A percentile compares a stretch with the other conserved stretches of the same genome.
phyloP scores from a whole-genome alignment of 1,140 invertebrate genomes.

The Drosophila pallidifrons region DNA sequence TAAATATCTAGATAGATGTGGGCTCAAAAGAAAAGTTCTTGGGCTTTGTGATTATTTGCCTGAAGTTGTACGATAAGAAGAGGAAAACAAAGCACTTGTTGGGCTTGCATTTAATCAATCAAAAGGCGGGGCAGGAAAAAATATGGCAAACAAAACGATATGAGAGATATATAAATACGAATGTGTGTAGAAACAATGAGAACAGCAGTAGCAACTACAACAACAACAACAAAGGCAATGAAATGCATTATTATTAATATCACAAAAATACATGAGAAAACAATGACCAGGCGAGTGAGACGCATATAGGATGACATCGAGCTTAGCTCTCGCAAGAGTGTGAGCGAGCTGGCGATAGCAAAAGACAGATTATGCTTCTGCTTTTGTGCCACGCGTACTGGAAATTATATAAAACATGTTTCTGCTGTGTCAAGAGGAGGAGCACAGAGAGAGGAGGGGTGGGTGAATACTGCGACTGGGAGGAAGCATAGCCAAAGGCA shows the following conservation, averaged over 20 bases:
- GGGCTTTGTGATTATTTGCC: neutral
- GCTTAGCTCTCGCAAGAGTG: conserved; percentile 23
- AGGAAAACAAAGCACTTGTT: conserved; percentile 25
- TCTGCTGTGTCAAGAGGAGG: conserved; percentile 20
- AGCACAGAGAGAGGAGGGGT: neutral
- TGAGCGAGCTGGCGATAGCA: conserved; percentile 14
- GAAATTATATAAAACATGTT: conserved; percentile 82
- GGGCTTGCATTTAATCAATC: conserved; percentile 67
- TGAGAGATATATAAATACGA: conserved; percentile 42
- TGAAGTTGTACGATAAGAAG: conserved; percentile 7
- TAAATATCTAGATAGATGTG: neutral
- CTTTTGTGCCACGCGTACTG: conserved; percentile 79
- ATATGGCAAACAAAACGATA: conserved; percentile 36
- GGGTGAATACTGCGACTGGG: neutral
- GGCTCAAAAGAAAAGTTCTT: neutral
- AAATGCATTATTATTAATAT: conserved; percentile 79
- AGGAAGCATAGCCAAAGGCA: conserved; percentile 33
- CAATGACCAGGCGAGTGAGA: conserved; percentile 47
- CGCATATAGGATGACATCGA: conserved; percentile 3
- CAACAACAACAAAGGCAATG: conserved; percentile 55
- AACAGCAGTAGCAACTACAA: conserved; percentile 36
- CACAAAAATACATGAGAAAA: conserved; percentile 79
- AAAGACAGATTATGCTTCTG: conserved; percentile 62
- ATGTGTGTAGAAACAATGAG: conserved; percentile 65
- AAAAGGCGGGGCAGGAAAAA: conserved; percentile 28